phyloP scores from a whole-genome alignment of 2,113 vertebrate genomes.

The Semnornis frantzii region DNA sequence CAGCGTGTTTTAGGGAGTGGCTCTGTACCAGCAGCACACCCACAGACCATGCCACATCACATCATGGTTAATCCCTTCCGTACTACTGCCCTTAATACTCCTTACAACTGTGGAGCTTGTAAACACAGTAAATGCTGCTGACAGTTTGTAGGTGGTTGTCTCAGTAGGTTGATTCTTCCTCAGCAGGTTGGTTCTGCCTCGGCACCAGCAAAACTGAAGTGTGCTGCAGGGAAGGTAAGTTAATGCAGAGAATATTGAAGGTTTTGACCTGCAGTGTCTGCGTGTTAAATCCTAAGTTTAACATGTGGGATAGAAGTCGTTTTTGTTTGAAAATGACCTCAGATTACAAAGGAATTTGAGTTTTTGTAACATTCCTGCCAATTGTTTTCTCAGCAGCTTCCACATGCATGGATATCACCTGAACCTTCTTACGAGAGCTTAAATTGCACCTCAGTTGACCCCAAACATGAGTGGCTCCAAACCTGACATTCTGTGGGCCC shows the following conservation, averaged over 20 bases:
- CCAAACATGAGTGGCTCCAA: conserved; percentile 93
- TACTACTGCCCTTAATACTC: background rate
- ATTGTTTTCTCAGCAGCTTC: conserved; percentile 46
- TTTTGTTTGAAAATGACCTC: background rate
- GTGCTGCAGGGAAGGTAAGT: background rate
- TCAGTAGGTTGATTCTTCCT: background rate
- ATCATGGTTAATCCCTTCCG: background rate
- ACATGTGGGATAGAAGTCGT: background rate
- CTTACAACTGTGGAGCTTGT: background rate
- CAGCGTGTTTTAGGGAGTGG: background rate
- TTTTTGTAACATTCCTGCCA: background rate
- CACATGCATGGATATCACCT: conserved; percentile 70
- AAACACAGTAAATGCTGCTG: background rate
- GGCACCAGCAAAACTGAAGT: background rate
- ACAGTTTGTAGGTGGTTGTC: background rate
- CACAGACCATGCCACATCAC: fast-evolving
- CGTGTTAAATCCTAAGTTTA: fast-evolving
- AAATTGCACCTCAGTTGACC: background rate
- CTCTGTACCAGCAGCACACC: background rate
- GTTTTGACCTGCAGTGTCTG: background rate
- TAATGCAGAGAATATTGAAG: no score
- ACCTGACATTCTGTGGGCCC: conserved; percentile 97
- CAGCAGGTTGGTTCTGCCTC: background rate
- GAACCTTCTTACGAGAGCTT: conserved; percentile 20
- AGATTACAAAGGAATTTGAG: background rate